phyloP scores from a whole-genome alignment of 2,888 invertebrate species.

The Nebria salina region DNA sequence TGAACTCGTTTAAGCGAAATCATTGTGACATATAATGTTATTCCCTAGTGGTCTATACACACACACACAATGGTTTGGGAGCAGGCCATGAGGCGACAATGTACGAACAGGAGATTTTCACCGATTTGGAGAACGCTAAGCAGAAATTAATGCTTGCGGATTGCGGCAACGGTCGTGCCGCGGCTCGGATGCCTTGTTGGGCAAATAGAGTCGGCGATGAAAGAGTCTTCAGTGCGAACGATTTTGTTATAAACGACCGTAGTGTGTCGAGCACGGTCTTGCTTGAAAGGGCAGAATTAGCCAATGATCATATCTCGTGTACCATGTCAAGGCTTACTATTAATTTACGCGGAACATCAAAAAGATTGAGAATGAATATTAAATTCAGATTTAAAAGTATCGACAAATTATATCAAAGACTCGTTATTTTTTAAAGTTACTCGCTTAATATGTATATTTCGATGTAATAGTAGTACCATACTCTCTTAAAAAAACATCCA shows the following conservation, averaged over 20 bases:
- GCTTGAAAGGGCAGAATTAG: background rate
- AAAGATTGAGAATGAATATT: background rate
- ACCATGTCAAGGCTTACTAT: background rate
- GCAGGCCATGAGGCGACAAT: background rate
- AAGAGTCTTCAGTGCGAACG: slow-evolving; percentile 31
- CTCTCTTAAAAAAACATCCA: too few species aligned
- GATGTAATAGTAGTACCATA: too few species aligned
- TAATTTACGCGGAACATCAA: background rate
- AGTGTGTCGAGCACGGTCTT: background rate
- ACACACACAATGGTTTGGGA: background rate
- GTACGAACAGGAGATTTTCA: slow-evolving; percentile 27
- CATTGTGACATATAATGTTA: background rate
- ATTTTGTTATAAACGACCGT: slow-evolving; percentile 9
- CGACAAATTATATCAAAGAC: too few species aligned
- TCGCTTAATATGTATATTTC: too few species aligned
- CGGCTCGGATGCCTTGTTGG: background rate
- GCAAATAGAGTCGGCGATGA: slow-evolving; percentile 19
- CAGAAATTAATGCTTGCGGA: slow-evolving; percentile 39
- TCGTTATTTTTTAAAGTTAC: too few species aligned
- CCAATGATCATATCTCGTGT: background rate
- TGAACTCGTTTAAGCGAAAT: background rate
- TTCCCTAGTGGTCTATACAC: background rate
- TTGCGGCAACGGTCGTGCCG: slow-evolving; percentile 11
- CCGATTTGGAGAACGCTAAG: slow-evolving; percentile 28
- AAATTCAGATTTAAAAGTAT: too few species aligned